Evolutionary conservation across 2,113 vertebrate genomes (phyloP), one percentile per base, ranked within the genome.

Genomic region (Phalacrocorax pelagicus): DNA sequence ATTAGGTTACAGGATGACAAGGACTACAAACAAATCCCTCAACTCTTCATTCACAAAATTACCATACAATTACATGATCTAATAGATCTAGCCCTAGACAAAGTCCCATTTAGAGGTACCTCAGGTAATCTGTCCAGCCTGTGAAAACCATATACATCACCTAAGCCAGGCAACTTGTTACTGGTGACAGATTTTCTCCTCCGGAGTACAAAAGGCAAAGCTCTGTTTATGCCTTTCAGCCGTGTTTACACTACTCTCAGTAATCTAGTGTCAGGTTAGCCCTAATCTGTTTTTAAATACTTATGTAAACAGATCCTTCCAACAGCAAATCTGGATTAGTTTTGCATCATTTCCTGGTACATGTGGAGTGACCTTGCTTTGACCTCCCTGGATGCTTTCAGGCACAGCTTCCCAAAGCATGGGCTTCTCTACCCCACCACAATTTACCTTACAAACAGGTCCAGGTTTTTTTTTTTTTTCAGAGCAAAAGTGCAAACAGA

Each of bases 251-350:
- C 63, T 97, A 80, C 88, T 94, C 89, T 81, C 72, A 40, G 97
- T 98, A 99, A 99, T 98, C 98, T 94, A 97, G 98, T 97, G 97
- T 98, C 97, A 93, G 97, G 97, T 98, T 98, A 97, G 95, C 97
- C 96, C 98, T 99, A 99, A 99, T 99, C 99, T 98, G 98, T 96
- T 97, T 97, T 97, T 98, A 98, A 99, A 99, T 98, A 98, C 98
- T 98, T 98, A 95, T 98, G 99, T 99, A 98, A 99, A 99, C 99
- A 99, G 80, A 94, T 96, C 96, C 98, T 98, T 98, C 99, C 98
- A 98, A 96, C 96, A 92, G 97, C 97, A 96, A 97, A 98, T 97
- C 94, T 97, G 98, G 99, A 99, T 99, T 99, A 99, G 98, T 97
- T 98, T 97, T 97, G 98, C 97, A 98, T 98, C 98, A 96, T 97